Percentiles rank a stretch among this genome's conserved stretches.
Evolutionary conservation across 2,888 invertebrate genomes (phyloP).

Genomic region (Polymixis flavicincta): DNA sequence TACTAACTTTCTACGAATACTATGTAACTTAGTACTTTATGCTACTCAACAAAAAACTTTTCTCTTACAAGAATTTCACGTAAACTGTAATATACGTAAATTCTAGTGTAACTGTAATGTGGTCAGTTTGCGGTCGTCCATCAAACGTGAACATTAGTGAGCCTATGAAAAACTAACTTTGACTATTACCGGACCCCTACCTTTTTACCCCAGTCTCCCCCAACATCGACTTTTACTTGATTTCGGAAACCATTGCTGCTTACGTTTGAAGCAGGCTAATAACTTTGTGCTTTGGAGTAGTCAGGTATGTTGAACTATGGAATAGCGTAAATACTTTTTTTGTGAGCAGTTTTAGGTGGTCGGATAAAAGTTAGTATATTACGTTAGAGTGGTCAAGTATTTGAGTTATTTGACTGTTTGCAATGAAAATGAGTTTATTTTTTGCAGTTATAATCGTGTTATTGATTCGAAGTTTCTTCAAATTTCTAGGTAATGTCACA

Average conservation of each 20-base stretch:
- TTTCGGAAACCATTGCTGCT: conserved; percentile 43
- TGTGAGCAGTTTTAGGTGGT: conserved; percentile 25
- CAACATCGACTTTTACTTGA: not conserved
- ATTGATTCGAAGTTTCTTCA: conserved; percentile 20
- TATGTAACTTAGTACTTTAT: conserved; percentile 36
- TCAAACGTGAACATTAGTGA: conserved; percentile 74
- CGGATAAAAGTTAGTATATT: conserved; percentile 53
- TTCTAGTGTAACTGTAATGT: conserved; percentile 46
- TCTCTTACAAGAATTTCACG: conserved; percentile 46
- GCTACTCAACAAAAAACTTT: conserved; percentile 47
- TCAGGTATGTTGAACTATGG: conserved; percentile 11
- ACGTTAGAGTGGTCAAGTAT: conserved; percentile 56
- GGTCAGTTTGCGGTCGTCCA: conserved; percentile 72
- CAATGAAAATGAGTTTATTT: conserved; percentile 54
- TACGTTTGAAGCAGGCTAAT: not conserved
- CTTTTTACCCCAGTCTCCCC: conserved; percentile 18
- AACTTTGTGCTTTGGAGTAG: not conserved
- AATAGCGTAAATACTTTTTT: conserved; percentile 14
- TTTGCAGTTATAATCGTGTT: conserved; percentile 44
- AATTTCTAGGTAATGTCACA: conserved; percentile 20
- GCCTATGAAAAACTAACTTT: conserved; percentile 81
- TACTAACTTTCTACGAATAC: conserved; percentile 4
- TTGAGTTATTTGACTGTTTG: conserved; percentile 64
- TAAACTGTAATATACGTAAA: conserved; percentile 48
- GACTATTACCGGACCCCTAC: conserved; percentile 74